phyloP scores from a whole-genome alignment of 2,113 vertebrate species.

The Pelusios castaneus region DNA sequence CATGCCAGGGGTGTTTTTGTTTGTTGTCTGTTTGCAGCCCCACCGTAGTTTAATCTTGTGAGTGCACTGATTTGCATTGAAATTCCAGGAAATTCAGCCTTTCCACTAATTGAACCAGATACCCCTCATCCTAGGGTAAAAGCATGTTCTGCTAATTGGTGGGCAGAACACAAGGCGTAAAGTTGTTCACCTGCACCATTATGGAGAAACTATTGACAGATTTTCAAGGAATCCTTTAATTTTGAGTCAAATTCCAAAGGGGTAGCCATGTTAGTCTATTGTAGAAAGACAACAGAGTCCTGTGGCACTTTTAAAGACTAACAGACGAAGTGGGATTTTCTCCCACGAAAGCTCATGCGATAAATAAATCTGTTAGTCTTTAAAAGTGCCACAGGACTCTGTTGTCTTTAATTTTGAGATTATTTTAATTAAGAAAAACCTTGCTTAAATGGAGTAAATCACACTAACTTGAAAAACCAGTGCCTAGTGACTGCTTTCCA shows the following conservation, averaged over 20 bases:
- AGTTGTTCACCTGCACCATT: neutral
- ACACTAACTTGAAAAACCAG: neutral
- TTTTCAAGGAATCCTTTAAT: neutral
- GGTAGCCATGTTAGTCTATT: no score
- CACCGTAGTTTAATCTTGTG: neutral
- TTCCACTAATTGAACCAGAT: neutral
- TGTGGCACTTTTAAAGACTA: no score
- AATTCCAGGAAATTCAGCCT: neutral
- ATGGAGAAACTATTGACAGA: neutral
- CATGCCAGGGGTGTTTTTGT: neutral
- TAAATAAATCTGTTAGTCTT: no score
- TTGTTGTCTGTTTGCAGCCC: neutral
- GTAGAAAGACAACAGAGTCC: no score
- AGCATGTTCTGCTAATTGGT: rapidly evolving
- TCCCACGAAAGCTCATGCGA: no score
- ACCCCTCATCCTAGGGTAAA: neutral
- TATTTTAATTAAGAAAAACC: neutral
- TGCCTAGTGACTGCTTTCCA: neutral
- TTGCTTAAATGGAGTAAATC: neutral
- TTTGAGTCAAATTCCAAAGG: no score
- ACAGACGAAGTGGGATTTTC: no score
- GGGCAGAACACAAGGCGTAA: neutral
- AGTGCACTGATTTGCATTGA: neutral
- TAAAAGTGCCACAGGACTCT: no score
- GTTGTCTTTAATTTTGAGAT: no score